These are phyloP conservation scores for Pristionchus arcanus DNA, from an alignment of 2,888 invertebrate genomes.

Conservation along the genomic window DNA sequence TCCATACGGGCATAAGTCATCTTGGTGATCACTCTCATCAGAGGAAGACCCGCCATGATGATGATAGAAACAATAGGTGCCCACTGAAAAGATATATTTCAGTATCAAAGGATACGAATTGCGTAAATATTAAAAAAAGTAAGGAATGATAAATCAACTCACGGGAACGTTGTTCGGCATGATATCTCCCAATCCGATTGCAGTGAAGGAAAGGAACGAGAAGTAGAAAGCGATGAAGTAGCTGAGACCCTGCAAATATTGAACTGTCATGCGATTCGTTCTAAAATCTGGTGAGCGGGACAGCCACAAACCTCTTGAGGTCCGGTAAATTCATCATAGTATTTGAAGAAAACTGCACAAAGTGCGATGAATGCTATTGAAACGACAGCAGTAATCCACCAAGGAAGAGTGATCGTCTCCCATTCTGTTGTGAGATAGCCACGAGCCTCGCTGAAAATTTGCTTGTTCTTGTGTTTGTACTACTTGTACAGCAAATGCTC, in stretches of 20 bases:
- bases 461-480: too few relatives aligned
- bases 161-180: slow-evolving; percentile 43
- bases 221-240: slow-evolving; percentile 44
- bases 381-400: background rate
- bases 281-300: background rate
- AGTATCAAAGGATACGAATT: background rate
- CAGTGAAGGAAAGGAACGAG: slow-evolving; percentile 43
- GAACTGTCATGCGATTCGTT: background rate
- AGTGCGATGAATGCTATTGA: background rate
- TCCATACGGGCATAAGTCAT: background rate
- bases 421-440: slow-evolving; percentile 2
- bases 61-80: background rate
- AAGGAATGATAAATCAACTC: background rate
- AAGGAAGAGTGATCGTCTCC: slow-evolving; percentile 40
- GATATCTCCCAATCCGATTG: slow-evolving; percentile 49
- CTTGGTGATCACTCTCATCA: slow-evolving; percentile 38
- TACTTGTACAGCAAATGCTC: background rate
- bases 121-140: too few relatives aligned
- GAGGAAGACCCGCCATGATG: slow-evolving; percentile 35
- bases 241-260: slow-evolving; percentile 7
- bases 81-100: background rate
- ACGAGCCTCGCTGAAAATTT: slow-evolving; percentile 17
- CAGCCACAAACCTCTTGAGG: background rate
- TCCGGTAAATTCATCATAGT: background rate
- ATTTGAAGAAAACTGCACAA: background rate